phyloP scores from a whole-genome alignment of 2,113 vertebrate genomes.

The Tetrao urogallus region DNA sequence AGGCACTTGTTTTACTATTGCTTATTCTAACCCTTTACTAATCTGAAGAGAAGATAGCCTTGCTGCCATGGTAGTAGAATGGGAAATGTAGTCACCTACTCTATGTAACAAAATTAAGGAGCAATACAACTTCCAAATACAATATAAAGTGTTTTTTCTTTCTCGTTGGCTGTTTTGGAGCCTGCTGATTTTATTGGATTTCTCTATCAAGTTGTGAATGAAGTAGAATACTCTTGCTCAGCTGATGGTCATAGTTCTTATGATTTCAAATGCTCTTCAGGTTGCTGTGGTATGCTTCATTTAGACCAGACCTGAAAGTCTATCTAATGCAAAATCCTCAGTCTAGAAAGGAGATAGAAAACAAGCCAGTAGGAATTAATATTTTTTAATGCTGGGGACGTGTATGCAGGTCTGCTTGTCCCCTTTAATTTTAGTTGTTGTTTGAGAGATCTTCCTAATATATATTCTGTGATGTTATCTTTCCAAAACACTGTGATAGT shows the following conservation, averaged over 20 bases:
- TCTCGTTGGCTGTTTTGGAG: neutral
- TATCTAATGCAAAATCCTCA: neutral
- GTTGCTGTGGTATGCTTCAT: neutral
- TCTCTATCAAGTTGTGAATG: neutral
- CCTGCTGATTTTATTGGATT: conserved; percentile 11
- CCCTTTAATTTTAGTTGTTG: neutral
- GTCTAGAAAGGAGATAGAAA: neutral
- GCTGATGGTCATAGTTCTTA: neutral
- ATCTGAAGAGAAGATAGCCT: neutral
- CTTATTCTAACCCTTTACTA: conserved; percentile 4
- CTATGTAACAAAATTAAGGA: neutral
- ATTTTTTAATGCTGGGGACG: neutral
- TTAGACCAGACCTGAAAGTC: neutral
- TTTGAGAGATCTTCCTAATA: neutral
- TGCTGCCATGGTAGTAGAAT: neutral
- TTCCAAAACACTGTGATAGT: neutral
- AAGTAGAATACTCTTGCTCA: conserved; percentile 7
- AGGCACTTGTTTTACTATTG: neutral
- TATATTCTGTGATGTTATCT: neutral
- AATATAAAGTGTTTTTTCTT: neutral
- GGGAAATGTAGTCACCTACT: neutral
- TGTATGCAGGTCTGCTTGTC: neutral
- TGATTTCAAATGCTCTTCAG: neutral
- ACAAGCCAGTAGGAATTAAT: neutral
- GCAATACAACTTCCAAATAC: neutral